These are phyloP conservation scores for Tyrophagus putrescentiae DNA, from an alignment of 1,140 invertebrate genomes.

Conservation along the genomic window DNA sequence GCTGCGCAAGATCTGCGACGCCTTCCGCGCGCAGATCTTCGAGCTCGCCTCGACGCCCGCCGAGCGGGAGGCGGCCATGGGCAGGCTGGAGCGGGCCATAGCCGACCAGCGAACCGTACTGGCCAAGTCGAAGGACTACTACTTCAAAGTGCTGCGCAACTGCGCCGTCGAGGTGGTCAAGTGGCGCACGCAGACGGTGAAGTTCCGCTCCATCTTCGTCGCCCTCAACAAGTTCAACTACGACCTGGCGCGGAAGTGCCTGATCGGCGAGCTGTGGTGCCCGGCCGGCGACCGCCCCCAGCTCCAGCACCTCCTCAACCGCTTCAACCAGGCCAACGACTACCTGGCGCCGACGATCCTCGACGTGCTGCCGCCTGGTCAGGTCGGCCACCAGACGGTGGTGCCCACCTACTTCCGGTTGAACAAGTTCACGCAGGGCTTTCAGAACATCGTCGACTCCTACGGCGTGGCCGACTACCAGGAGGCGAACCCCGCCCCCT, in stretches of 20 bases:
- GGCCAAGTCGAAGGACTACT: not conserved
- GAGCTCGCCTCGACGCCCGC: constrained; percentile 76
- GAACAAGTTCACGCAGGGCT: constrained; percentile 63
- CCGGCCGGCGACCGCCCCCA: constrained; percentile 14
- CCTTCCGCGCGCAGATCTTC: constrained; percentile 87
- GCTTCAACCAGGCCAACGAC: constrained; percentile 19
- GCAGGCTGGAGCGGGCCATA: constrained; percentile 77
- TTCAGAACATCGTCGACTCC: constrained; percentile 84
- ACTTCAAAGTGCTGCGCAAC: constrained; percentile 71
- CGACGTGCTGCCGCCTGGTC: constrained; percentile 8
- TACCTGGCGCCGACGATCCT: constrained; percentile 22
- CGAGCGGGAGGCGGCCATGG: constrained; percentile 81
- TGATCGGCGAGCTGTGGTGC: constrained; percentile 38
- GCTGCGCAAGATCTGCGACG: constrained; percentile 92
- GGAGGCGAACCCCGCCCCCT: constrained; percentile 84
- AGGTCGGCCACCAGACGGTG: constrained; percentile 6
- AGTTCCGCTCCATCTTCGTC: constrained; percentile 51
- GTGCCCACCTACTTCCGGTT: constrained; percentile 20
- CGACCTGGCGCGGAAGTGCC: constrained; percentile 43
- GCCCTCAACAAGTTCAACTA: constrained; percentile 44
- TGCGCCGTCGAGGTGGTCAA: constrained; percentile 82
- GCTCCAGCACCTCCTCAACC: constrained; percentile 16
- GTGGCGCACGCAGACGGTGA: constrained; percentile 83
- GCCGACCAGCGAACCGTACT: constrained; percentile 83
- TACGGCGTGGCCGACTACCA: constrained; percentile 87